Conservation (phyloP, 2,888 invertebrate genomes). For the Electrophaes corylata region DNA sequence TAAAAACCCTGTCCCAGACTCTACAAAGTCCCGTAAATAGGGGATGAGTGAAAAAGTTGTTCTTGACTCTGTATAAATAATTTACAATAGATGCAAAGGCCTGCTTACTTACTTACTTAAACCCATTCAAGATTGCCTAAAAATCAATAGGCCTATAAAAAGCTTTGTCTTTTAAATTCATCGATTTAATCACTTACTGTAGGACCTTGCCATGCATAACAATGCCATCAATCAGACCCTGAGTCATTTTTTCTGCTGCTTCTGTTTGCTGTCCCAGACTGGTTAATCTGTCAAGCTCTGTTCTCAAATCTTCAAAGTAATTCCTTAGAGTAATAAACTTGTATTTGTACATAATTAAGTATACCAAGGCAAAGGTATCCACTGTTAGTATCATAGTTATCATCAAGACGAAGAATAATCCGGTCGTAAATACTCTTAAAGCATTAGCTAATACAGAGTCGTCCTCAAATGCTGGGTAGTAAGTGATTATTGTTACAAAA, state of each 20-base stretch:
- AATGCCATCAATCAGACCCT: conserved; percentile 66
- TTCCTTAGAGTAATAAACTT: conserved; percentile 70
- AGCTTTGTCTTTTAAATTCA: no score
- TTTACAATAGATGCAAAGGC: no score
- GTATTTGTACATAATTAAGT: conserved; percentile 71
- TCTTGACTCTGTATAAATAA: no score
- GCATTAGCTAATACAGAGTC: conserved; percentile 52
- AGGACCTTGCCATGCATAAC: conserved; percentile 68
- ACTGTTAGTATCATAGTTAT: conserved; percentile 67
- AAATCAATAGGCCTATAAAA: neutral
- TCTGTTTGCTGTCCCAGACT: conserved; percentile 41
- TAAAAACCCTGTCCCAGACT: no score
- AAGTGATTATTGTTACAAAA: conserved; percentile 70
- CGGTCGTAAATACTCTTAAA: conserved; percentile 57
- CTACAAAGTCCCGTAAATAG: no score
- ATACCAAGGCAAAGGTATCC: conserved; percentile 62
- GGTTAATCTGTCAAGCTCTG: conserved; percentile 53
- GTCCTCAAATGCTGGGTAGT: conserved; percentile 65
- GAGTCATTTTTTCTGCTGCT: conserved; percentile 55
- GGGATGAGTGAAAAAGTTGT: no score
- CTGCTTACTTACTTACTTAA: no score
- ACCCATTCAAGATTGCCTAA: no score
- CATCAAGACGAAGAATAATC: conserved; percentile 58
- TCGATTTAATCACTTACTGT: conserved; percentile 49
- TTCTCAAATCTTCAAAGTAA: conserved; percentile 63